Base-by-base conservation (phyloP, 2,113 vertebrate species). In the Rhea pennata region DNA sequence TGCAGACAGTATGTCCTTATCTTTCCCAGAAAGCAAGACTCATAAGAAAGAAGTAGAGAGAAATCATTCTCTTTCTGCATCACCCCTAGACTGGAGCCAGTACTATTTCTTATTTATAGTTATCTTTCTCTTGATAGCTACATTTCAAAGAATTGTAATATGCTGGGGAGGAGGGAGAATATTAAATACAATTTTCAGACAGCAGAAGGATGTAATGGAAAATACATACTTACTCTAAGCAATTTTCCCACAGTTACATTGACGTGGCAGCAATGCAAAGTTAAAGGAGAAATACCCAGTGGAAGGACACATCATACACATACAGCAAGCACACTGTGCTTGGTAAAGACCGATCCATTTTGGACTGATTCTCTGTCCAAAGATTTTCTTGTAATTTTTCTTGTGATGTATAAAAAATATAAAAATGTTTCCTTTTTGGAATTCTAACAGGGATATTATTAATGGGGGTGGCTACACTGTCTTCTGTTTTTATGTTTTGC, bases 251-350 rank as follows among this genome's bases (percentile, higher is more conserved):
- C 73, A 98, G 98, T 97, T 48, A 97, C 83, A 58, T 95, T 98
- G 90, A 56, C 87, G 15, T 96, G 93, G 96, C 97, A 98, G 84
- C 95, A 96, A 67, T 96, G 88, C 93, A 98, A 98, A 66, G 94
- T 98, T 44, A 98, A 97, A 91, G 98, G 98, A 93, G 98, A 98
- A 53, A 94, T 90, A 56, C 97, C 97, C 13, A 42, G 84, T n/a
- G 96, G 96, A 90, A 98, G 96, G 62, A 97, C 79, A 27, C 61
- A 87, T 76, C 97, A 98, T 75, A 96, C 90, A 19, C 97, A 98
- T 79, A 98, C 95, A 42, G 93, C 97, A 61, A 42, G 93, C 97
- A 61, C 98, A 98, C 48, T 40, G 53, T 84, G 98, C 91, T 98
- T 98, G 94, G 98, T 98, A 97, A 96, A 2, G 0, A 78, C 9